Evolutionary conservation across 2,113 vertebrate genomes (phyloP), one percentile per base, ranked within the genome.

Genomic region (Ammodytes marinus): DNA sequence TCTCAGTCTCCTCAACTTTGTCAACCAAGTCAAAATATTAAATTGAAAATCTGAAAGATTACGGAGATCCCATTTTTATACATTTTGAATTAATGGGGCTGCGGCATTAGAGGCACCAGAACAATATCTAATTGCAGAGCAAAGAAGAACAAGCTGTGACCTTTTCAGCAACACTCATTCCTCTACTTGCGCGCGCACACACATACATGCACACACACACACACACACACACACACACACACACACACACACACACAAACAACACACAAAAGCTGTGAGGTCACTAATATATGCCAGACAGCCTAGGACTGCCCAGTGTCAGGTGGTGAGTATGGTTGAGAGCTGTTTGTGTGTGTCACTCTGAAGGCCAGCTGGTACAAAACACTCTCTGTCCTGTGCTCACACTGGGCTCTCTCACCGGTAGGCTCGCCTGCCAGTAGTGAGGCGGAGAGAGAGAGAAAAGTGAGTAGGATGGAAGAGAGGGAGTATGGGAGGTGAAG

Each of bases 341-440:
- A 64, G 27, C 27, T 85, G 87, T 82, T 77, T 86, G 73, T 74
- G 74, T 55, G 55, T 2, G 13, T 47, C 54, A 49, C 12, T 69
- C 65, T 57, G 50, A 70, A 13, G 67, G 53, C 52, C 54, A 66
- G 69, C 67, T 13, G 70, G 74, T 46, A 94, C 91, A 93, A 94
- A 89, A 45, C 39, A 10, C 47, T 14, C 82, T 87, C 88, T 94
- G 93, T 93, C 67, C 78, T 0, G 3, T 64, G 47, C 65, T 45
- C 65, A 94, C 90, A 93, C 86, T 89, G 85, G 58, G 63, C 84
- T 85, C 89, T 88, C 91, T 90, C 87, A 91, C 76, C 83, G 82
- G 77, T 17, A 46, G 72, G 55, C 57, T 71, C 12, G 49, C 66
- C 76, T 46, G 79, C 58, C 42, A 45, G 54, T 68, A 65, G 66